phyloP scores from a whole-genome alignment of 2,797 vertebrate genomes.

The Rhynchonycteris naso region DNA sequence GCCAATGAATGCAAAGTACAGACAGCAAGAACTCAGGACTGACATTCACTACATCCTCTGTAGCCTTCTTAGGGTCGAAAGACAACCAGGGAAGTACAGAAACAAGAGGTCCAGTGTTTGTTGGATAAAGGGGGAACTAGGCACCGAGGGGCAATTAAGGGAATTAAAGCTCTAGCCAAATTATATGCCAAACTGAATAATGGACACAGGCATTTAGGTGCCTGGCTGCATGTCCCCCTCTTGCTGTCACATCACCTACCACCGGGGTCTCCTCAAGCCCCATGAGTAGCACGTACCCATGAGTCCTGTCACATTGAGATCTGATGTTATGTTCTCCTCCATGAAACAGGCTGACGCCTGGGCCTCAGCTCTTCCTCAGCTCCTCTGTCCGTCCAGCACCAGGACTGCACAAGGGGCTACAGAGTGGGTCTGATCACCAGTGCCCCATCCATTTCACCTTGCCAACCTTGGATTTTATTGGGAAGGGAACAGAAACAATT shows the following conservation, averaged over 20 bases:
- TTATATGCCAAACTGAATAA: background rate
- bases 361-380: background rate
- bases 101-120: background rate
- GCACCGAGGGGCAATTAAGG: background rate
- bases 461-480: background rate
- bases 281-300: background rate
- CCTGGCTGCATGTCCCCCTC: background rate
- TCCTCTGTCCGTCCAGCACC: background rate
- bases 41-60: background rate
- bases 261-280: background rate
- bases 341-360: rapidly evolving
- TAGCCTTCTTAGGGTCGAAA: background rate
- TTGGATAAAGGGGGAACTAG: background rate
- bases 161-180: background rate
- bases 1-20: background rate
- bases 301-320: background rate
- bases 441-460: background rate
- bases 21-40: background rate
- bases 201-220: too few species aligned
- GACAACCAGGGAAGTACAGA: background rate
- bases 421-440: background rate
- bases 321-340: background rate
- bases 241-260: too few species aligned
- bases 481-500: background rate
- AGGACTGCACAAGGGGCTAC: too few species aligned